A percentile compares a stretch with the other conserved stretches of the same genome.
Conservation (phyloP, 2,113 vertebrate species). For the Physeter macrocephalus region DNA sequence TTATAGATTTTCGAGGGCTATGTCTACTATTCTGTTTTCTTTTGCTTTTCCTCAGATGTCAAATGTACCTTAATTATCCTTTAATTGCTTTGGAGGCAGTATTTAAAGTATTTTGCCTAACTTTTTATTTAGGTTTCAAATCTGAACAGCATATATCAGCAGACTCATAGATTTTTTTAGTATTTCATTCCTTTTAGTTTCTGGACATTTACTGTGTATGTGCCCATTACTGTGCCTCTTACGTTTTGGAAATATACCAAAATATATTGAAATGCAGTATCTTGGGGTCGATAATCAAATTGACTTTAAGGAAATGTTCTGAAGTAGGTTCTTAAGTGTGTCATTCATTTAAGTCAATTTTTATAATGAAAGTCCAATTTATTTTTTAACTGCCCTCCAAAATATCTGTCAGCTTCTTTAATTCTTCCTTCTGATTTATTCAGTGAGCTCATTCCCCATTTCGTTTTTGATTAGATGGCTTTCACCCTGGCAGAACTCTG, state of each 20-base stretch:
- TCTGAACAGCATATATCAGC: background rate
- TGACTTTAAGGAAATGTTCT: slow-evolving; percentile 36
- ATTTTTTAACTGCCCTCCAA: slow-evolving; percentile 18
- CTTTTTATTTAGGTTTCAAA: slow-evolving; percentile 13
- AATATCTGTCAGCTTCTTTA: slow-evolving; percentile 42
- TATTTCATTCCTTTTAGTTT: background rate
- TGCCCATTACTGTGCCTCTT: background rate
- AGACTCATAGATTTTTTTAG: background rate
- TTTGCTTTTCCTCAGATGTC: background rate
- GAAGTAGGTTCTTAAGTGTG: slow-evolving; percentile 34
- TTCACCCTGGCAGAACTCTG: background rate
- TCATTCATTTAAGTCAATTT: slow-evolving; percentile 31
- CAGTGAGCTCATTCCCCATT: slow-evolving; percentile 32
- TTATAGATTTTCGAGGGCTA: background rate
- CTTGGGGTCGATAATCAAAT: background rate
- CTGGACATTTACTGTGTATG: background rate
- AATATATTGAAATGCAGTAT: background rate
- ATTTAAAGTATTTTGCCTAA: background rate
- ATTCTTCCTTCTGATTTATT: slow-evolving; percentile 58
- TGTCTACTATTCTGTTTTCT: background rate
- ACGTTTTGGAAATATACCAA: background rate
- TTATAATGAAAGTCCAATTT: slow-evolving; percentile 53
- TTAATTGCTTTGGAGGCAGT: background rate
- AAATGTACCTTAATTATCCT: background rate
- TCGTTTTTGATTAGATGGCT: slow-evolving; percentile 60